phyloP scores from a whole-genome alignment of 2,888 invertebrate genomes.

The Limnephilus marmoratus region DNA sequence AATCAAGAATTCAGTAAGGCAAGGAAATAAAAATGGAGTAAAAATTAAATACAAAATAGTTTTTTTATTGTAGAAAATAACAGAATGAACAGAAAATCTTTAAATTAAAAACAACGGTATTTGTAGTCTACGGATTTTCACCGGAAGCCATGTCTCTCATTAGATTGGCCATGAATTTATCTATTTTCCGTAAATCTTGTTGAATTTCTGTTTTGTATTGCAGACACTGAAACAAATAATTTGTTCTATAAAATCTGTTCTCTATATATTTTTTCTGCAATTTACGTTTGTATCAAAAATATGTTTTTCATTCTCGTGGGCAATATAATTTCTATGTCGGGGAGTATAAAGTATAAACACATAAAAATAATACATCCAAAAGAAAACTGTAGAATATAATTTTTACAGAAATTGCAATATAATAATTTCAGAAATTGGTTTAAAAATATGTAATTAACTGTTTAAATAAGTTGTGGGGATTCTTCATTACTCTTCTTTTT shows the following conservation, averaged over 20 bases:
- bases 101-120: neutral
- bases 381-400: too few relatives aligned
- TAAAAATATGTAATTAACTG: too few relatives aligned
- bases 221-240: slow-evolving; percentile 82
- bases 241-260: neutral
- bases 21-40: neutral
- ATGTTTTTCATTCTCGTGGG: too few relatives aligned
- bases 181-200: slow-evolving; percentile 96
- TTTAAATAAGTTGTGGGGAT: too few relatives aligned
- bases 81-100: neutral
- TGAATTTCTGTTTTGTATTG: slow-evolving; percentile 97
- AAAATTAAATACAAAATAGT: neutral
- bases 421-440: too few relatives aligned
- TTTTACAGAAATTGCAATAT: too few relatives aligned
- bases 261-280: neutral
- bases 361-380: too few relatives aligned
- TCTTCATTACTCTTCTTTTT: too few relatives aligned
- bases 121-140: neutral
- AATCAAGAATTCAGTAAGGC: neutral
- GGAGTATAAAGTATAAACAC: too few relatives aligned
- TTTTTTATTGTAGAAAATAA: neutral
- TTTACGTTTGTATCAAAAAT: neutral
- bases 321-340: neutral
- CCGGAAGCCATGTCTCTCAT: slow-evolving; percentile 95
- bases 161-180: slow-evolving; percentile 94